Evolutionary conservation across 2,888 invertebrate genomes (phyloP), one percentile per base, ranked within the genome.

Genomic region (Diaprepes abbreviatus): DNA sequence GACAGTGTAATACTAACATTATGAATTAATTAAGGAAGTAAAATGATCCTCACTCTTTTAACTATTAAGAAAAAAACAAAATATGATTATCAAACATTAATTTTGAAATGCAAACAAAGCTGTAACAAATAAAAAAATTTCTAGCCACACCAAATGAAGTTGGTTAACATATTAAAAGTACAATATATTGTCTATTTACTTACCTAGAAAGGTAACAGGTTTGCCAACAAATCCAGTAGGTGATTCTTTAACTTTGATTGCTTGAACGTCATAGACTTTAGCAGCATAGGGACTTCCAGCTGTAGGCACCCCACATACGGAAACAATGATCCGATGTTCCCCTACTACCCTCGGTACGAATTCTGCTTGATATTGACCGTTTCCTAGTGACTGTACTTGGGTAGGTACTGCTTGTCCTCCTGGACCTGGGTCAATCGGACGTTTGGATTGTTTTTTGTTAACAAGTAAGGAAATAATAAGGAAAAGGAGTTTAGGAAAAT

Each of bases 241-340:
- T 7, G 96, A 92, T 80, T 96, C 95, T 83, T 95, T 96, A 24
- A 97, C 96, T 86, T 95, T 93, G 77, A 97, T 97, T 55, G 97
- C 95, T 72, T 92, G 91, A 6, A 97, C 95, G 80, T 97, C 97
- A 82, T 97, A 97, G 2, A 97, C 96, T 88, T 97, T 96, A 77
- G 96, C 93, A 77, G 94, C 92, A 85, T 97, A 97, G 3, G 97
- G 97, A 81, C 96, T 96, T 50, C 97, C 97, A 17, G 92, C 92
- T 71, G 96, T 93, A 9, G 95, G 92, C 78, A 89, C 85, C 74
- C 92, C 92, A 81, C 91, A 92, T 71, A 95, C 93, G 69, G 91
- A 91, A 72, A 97, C 94, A 78, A 94, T 92, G 72, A 97, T 93
- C 71, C 93, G 90, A 84, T 97, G 96, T 80, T 96, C 95, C 48